Base-by-base conservation (phyloP, 2,113 vertebrate species). In the Philantomba maxwellii region DNA sequence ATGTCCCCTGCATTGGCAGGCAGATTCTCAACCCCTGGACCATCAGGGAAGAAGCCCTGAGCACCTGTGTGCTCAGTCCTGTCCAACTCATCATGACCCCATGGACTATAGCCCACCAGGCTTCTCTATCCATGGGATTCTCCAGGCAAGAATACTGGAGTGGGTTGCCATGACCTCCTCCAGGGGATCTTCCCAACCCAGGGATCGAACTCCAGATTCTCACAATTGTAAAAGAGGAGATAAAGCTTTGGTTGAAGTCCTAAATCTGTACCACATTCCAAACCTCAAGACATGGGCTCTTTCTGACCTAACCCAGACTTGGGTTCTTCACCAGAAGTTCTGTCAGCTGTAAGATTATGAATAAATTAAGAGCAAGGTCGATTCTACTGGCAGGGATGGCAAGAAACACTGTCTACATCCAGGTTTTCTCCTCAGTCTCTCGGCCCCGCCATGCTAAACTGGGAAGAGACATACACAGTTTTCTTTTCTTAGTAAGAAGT, bases 71-170 rank as follows among this genome's bases (percentile, higher is more conserved):
- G 45, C 45, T 58, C 25, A 58, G 57, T 58, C 2, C 0, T 25
- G 57, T 58, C 57, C 1, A 3, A 26, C 25, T 58, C 10, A 2
- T 58, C 1, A 3, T 4, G 0, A 26, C 25, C 25, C 57, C 25
- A 11, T 26, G 23, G 3, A 58, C 23, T 58, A 23, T 4, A 58
- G 57, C 57, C 57, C 0, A 26, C 23, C 23, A 26, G 57, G 23
- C 57, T 58, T 1, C 9, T 58, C 7, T 0, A 0, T 58, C 57
- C 25, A 58, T 58, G 10, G 57, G 25, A 26, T 58, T 58, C 12
- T 26, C 25, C 57, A 58, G 25, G 57, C 57, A 26, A 58, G 57
- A 26, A 25, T 58, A 58, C 57, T 26, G 57, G 57, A 58, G 57
- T 58, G 23, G 25, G 25, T 1, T 58, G 25, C 57, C 57, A 58